Conservation (phyloP, 2,113 vertebrate species). For the Tringa solitaria region DNA sequence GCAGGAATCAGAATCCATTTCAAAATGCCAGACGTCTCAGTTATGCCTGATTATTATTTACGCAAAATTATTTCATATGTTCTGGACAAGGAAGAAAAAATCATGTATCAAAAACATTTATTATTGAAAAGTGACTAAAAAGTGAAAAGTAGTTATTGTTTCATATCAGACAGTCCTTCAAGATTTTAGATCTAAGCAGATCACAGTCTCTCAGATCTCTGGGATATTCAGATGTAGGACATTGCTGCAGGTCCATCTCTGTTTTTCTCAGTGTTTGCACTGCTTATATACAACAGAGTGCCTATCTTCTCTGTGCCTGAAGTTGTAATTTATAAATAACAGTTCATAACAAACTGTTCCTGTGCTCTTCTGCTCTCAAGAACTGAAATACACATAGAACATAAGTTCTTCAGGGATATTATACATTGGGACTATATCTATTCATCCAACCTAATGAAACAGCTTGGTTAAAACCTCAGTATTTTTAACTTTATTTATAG, state of each 20-base stretch:
- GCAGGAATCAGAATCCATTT: neutral
- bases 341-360: neutral
- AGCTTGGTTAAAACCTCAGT: neutral
- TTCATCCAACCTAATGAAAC: neutral
- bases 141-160: neutral
- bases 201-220: neutral
- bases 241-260: neutral
- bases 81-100: neutral
- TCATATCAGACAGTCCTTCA: neutral
- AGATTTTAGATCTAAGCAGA: neutral
- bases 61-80: neutral
- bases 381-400: neutral
- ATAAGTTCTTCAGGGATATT: neutral
- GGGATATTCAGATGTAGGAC: neutral
- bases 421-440: neutral
- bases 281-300: neutral
- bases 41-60: neutral
- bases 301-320: neutral
- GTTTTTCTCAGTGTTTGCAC: neutral
- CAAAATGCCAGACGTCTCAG: neutral
- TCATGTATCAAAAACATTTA: neutral
- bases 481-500: constrained; percentile 31
- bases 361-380: neutral
- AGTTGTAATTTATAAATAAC: neutral
- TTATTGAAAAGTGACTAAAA: neutral